These are phyloP conservation scores for Centropus unirufus DNA, from an alignment of 2,113 vertebrate species.

Conservation along the genomic window DNA sequence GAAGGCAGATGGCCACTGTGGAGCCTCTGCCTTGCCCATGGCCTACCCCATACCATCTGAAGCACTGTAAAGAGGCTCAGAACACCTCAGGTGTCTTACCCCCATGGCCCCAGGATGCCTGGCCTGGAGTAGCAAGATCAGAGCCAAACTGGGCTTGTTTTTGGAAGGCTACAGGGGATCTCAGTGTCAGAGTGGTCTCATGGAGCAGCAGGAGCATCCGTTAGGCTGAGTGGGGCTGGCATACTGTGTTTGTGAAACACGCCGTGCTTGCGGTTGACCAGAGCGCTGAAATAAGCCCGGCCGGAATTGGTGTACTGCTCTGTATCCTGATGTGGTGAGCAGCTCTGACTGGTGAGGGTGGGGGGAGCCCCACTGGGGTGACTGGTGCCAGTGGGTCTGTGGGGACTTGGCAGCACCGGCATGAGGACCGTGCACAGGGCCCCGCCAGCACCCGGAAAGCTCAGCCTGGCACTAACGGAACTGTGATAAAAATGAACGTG, in stretches of 20 bases:
- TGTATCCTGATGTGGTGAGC: slow-evolving; percentile 88
- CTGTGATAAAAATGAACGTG: slow-evolving; percentile 84
- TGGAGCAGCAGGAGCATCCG: slow-evolving; percentile 63
- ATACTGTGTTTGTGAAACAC: slow-evolving; percentile 80
- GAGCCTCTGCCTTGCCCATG: neutral
- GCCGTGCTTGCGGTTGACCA: slow-evolving; percentile 82
- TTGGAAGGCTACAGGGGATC: neutral
- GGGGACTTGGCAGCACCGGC: slow-evolving; percentile 53
- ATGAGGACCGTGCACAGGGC: slow-evolving; percentile 1
- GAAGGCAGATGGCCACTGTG: fast-evolving
- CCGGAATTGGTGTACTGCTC: slow-evolving; percentile 83
- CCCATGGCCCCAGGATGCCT: neutral
- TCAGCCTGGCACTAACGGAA: slow-evolving; percentile 79
- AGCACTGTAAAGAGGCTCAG: neutral
- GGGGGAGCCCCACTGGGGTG: slow-evolving; percentile 55
- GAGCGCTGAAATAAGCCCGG: slow-evolving; percentile 80
- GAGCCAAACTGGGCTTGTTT: fast-evolving
- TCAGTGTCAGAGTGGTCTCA: neutral
- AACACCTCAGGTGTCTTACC: neutral
- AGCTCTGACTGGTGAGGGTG: slow-evolving; percentile 58
- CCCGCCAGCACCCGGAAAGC: slow-evolving; percentile 76
- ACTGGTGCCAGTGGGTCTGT: slow-evolving; percentile 51
- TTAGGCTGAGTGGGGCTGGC: slow-evolving; percentile 65
- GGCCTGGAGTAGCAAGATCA: neutral
- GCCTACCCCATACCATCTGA: fast-evolving